Evolutionary conservation across 2,113 vertebrate genomes (phyloP).

Genomic region (Sterrhoptilus dennistouni): DNA sequence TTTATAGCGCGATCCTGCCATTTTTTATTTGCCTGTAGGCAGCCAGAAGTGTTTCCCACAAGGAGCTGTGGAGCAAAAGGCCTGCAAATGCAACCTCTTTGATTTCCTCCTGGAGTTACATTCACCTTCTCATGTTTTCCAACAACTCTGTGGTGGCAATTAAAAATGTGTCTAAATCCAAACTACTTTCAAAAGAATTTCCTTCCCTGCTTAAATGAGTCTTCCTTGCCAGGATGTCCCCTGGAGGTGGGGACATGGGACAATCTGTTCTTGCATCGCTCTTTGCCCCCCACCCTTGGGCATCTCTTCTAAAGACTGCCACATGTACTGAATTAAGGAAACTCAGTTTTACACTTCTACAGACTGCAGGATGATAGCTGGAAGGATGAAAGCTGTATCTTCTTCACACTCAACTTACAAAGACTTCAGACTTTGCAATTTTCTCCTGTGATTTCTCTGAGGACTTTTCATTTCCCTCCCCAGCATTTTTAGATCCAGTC

Average conservation of each 20-base stretch:
- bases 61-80: not conserved
- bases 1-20: not conserved
- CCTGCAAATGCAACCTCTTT: not conserved
- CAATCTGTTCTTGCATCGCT: rapidly evolving
- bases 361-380: not conserved
- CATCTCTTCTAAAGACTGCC: not conserved
- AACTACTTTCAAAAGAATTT: not conserved
- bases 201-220: not conserved
- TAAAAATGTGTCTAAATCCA: not conserved
- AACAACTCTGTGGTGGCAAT: not conserved
- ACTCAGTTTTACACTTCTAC: not conserved
- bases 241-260: not conserved
- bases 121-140: not conserved
- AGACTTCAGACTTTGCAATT: not conserved
- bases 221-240: not conserved
- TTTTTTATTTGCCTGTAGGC: not conserved
- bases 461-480: not conserved
- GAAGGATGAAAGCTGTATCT: not conserved
- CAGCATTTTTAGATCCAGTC: not conserved
- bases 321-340: rapidly evolving
- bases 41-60: not conserved
- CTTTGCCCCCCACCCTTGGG: not conserved
- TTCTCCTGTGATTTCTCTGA: not conserved
- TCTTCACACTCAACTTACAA: not conserved
- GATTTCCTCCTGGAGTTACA: not conserved